Base-by-base conservation (phyloP, 1,140 invertebrate species). In the Drosophila kurseongensis region DNA sequence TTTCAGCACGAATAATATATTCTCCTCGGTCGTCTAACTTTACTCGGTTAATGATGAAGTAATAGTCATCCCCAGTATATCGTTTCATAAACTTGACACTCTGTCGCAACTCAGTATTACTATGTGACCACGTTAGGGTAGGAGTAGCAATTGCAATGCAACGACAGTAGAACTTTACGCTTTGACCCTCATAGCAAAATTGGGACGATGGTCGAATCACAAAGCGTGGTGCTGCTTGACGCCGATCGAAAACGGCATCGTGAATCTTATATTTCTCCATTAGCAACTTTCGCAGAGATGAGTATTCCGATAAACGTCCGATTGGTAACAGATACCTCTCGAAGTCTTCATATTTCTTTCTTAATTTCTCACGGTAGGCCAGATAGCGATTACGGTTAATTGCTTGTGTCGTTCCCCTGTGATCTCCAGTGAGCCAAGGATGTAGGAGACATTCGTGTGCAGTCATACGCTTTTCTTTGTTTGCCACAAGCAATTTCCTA, bases 1-100 rank as follows among this genome's bases (percentile, higher is more conserved):
- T 99, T 93, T 99, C 98, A 4, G 99, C 99, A 44, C 97, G 94
- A 78, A 99, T 99, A 58, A 98, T 96, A 92, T 99, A 99, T 92
- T 99, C 98, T 83, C 99, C 99, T 90, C 98, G 95, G 92, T 99
- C 98, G 75, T 98, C 97, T 60, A 98, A 92, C 92, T 98, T 99
- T 8, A 97, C 96, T 79, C 99, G 95, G 92, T 99, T 99, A 69
- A 99, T 99, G 47, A 99, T 96, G 91, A 99, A 98, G 83, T 98
- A 98, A 92, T 98, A 99, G 91, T 99, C 98, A 75, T 99, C 98
- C 40, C 97, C 97, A 35, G 95, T 94, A 91, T 99, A 99, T 75
- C 98, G 95, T 93, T 99, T 99, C 98, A 99, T 99, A 93, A 98
- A 99, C 93, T 99, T 99, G 27, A 99, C 98, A 78, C 98, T 99